phyloP scores from a whole-genome alignment of 1,140 invertebrate species.

The Meteorus sp. region DNA sequence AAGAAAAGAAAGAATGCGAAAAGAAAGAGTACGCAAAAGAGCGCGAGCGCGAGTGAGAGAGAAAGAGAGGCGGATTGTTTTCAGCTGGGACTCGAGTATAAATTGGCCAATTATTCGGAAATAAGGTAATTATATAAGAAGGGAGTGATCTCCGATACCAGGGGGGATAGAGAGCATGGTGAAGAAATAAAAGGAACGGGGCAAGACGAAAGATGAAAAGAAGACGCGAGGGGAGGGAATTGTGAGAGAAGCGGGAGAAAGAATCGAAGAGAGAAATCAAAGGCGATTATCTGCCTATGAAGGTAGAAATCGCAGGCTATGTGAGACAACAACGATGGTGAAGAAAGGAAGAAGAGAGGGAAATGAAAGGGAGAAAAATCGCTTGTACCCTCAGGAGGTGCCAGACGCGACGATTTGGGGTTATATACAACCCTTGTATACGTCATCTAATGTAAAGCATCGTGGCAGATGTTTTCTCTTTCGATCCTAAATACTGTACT shows the following conservation, averaged over 20 bases:
- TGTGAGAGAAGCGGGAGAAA: slow-evolving; percentile 38
- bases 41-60: slow-evolving; percentile 30
- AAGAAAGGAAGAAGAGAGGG: slow-evolving; percentile 1
- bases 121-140: slow-evolving; percentile 61
- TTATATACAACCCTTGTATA: no score
- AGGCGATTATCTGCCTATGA: slow-evolving; percentile 59
- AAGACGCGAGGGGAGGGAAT: slow-evolving; percentile 60
- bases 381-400: slow-evolving; percentile 23
- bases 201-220: slow-evolving; percentile 48
- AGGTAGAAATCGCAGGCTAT: slow-evolving; percentile 53
- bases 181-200: slow-evolving; percentile 58
- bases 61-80: slow-evolving; percentile 52
- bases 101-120: slow-evolving; percentile 61
- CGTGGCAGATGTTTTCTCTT: slow-evolving; percentile 41
- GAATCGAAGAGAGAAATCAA: slow-evolving; percentile 61
- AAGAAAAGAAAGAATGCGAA: slow-evolving; percentile 15
- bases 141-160: slow-evolving; percentile 54
- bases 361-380: slow-evolving; percentile 12
- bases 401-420: slow-evolving; percentile 9
- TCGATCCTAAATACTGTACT: slow-evolving; percentile 36
- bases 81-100: slow-evolving; percentile 60
- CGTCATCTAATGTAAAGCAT: no score
- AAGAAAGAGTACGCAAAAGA: slow-evolving; percentile 21
- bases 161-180: slow-evolving; percentile 16
- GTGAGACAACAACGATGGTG: not conserved